A percentile compares a stretch with the other conserved stretches of the same genome.
Conservation (phyloP, 2,888 invertebrate species). For the Torymus aiolomorphi region DNA sequence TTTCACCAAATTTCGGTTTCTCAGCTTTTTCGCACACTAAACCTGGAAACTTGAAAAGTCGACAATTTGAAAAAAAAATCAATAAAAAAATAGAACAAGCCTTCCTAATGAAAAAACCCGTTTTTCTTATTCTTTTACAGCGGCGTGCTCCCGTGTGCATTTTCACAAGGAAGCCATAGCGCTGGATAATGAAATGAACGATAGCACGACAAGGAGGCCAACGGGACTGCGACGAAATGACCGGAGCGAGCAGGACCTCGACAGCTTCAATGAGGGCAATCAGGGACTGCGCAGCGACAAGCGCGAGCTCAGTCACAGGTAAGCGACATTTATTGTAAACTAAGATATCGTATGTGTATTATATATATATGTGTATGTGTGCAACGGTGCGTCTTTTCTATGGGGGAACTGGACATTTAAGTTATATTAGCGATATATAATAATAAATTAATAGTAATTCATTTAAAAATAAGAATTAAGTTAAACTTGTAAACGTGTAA, state of each 20-base stretch:
- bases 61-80: too few species aligned
- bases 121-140: too few species aligned
- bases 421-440: too few species aligned
- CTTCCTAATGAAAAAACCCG: background rate
- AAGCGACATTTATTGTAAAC: background rate
- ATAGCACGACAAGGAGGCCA: background rate
- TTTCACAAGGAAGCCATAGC: conserved; percentile 1
- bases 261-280: conserved; percentile 69
- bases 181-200: background rate
- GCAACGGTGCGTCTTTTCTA: too few species aligned
- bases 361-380: background rate
- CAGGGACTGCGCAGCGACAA: conserved; percentile 68
- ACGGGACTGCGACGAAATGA: conserved; percentile 66
- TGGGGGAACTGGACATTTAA: too few species aligned
- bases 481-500: too few species aligned
- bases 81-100: background rate
- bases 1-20: too few species aligned
- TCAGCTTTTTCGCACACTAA: too few species aligned
- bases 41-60: too few species aligned
- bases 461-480: too few species aligned
- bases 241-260: conserved; percentile 70
- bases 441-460: too few species aligned
- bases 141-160: conserved; percentile 23
- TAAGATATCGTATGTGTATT: background rate
- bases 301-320: conserved; percentile 74